Conservation (phyloP, 2,888 invertebrate genomes). For the Leptothorax acervorum region DNA sequence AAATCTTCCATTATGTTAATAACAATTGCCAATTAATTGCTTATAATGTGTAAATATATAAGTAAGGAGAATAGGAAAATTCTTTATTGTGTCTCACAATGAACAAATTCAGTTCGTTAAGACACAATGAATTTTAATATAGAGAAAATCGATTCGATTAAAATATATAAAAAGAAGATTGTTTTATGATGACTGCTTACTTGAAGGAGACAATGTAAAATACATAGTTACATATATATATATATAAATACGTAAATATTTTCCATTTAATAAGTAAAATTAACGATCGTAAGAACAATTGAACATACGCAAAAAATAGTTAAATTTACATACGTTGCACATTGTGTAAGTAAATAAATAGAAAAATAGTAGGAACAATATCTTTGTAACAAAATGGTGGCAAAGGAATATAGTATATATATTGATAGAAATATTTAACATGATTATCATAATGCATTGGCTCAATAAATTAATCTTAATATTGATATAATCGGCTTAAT, state of each 20-base stretch:
- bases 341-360: conserved; percentile 48
- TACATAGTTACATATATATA: conserved; percentile 2
- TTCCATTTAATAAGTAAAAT: conserved; percentile 16
- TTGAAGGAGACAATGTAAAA: conserved; percentile 21
- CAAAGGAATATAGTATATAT: conserved; percentile 26
- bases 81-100: conserved; percentile 41
- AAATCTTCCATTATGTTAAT: conserved; percentile 61
- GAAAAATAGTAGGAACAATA: conserved; percentile 18
- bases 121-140: conserved; percentile 15
- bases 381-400: conserved; percentile 22
- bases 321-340: conserved; percentile 33
- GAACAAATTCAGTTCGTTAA: conserved; percentile 24
- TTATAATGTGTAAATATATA: conserved; percentile 71
- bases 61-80: conserved; percentile 44
- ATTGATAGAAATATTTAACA: conserved; percentile 30
- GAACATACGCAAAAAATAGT: not conserved
- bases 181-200: conserved; percentile 21
- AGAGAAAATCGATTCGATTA: not conserved
- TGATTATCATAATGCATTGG: conserved; percentile 6
- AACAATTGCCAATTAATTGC: conserved; percentile 49
- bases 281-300: not conserved
- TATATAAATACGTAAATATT: conserved; percentile 12
- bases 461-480: conserved; percentile 26
- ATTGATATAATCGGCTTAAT: conserved; percentile 27
- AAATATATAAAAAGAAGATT: not conserved